These are phyloP conservation scores for Zonotrichia leucophrys DNA, from an alignment of 2,113 vertebrate species.

Conservation along the genomic window DNA sequence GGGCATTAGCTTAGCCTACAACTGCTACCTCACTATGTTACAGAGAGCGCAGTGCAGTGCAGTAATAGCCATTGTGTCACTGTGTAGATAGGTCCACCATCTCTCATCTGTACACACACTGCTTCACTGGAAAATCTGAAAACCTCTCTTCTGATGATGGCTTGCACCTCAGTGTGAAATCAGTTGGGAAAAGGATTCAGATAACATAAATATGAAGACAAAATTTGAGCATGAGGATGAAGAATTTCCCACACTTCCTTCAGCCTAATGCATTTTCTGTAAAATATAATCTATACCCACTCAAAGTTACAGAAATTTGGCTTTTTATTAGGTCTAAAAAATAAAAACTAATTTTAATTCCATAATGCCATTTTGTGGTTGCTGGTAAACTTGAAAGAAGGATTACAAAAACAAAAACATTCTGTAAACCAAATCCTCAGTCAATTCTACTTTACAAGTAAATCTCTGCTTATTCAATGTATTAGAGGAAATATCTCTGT, in stretches of 20 bases:
- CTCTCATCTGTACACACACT: not conserved
- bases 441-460: conserved; percentile 56
- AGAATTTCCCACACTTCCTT: not conserved
- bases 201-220: not conserved
- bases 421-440: conserved; percentile 53
- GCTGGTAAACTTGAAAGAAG: conserved; percentile 42
- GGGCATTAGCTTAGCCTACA: not conserved
- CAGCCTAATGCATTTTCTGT: not conserved
- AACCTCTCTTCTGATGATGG: not conserved
- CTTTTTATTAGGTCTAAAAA: conserved; percentile 50
- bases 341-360: conserved; percentile 64
- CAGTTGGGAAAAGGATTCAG: not conserved
- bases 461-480: conserved; percentile 52
- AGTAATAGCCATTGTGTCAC: rapidly evolving
- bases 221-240: not conserved
- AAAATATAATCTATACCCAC: not conserved
- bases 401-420: conserved; percentile 50
- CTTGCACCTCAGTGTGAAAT: not conserved
- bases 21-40: not conserved
- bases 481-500: conserved; percentile 55
- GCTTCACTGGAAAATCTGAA: not conserved
- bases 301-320: conserved; percentile 37
- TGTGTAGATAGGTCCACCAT: rapidly evolving
- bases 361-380: conserved; percentile 50
- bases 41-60: not conserved